Percentiles rank a stretch among this genome's conserved stretches.
Evolutionary conservation across 2,888 invertebrate genomes (phyloP).

Genomic region (Drosophila macrothrix): DNA sequence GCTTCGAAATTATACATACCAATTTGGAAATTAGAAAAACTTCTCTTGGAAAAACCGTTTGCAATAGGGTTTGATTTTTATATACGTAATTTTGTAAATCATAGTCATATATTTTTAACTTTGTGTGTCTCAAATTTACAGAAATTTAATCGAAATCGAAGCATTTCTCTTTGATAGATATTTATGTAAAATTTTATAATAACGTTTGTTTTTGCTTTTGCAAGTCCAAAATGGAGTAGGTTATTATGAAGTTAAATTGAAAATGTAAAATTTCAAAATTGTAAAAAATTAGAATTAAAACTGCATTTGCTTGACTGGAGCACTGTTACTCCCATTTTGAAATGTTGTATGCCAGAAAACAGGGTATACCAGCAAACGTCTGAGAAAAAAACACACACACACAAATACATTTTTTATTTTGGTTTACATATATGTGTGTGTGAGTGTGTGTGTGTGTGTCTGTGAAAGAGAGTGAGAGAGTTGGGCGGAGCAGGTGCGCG

Average conservation of each 20-base stretch:
- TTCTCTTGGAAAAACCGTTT: background rate
- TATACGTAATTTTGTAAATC: background rate
- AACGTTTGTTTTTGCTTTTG: too few species aligned
- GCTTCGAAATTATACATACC: background rate
- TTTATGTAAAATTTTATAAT: background rate
- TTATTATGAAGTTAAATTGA: background rate
- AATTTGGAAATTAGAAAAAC: background rate
- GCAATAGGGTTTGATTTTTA: background rate
- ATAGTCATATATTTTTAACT: background rate
- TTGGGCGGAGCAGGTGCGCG: constrained; percentile 59
- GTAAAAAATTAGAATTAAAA: background rate
- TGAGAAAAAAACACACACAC: constrained; percentile 32
- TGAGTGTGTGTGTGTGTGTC: constrained; percentile 41
- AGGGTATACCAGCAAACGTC: constrained; percentile 18
- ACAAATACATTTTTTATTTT: constrained; percentile 1
- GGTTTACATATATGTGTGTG: constrained; percentile 40
- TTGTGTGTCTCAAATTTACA: background rate
- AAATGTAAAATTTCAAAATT: background rate
- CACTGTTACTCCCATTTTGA: background rate
- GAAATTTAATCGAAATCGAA: background rate
- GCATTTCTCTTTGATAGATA: background rate
- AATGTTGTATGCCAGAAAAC: background rate
- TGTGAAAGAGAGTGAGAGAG: constrained; percentile 19
- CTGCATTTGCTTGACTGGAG: background rate
- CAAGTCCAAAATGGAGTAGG: too few species aligned